These are phyloP conservation scores for Drosophila lacicola DNA, from an alignment of 2,888 invertebrate species.

Conservation along the genomic window DNA sequence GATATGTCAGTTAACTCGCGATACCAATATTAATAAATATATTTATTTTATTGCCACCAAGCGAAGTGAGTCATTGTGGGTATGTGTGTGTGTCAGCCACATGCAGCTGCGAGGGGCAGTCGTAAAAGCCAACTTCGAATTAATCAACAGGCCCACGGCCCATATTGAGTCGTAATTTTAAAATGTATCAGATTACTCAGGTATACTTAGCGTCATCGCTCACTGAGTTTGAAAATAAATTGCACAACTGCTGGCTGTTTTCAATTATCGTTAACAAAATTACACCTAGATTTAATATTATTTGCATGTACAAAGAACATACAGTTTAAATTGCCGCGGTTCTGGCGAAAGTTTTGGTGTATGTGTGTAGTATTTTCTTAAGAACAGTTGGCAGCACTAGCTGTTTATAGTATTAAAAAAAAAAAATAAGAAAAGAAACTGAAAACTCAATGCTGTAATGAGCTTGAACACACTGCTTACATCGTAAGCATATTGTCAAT, in stretches of 20 bases:
- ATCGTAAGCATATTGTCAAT: constrained; percentile 1
- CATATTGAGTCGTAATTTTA: background rate
- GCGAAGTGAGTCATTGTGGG: constrained; percentile 26
- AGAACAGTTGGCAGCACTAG: constrained; percentile 45
- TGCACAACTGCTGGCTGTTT: constrained; percentile 1
- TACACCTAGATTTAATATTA: background rate
- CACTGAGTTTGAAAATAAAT: background rate
- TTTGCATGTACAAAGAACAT: background rate
- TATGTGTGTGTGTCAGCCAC: background rate
- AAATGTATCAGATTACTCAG: constrained; percentile 1
- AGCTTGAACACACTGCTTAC: background rate
- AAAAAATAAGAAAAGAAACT: background rate
- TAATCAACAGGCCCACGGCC: constrained; percentile 3
- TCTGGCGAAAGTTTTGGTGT: background rate
- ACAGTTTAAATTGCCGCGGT: constrained; percentile 29
- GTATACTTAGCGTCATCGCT: constrained; percentile 4
- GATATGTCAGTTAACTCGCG: constrained; percentile 27
- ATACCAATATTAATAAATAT: constrained; percentile 42
- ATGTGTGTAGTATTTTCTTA: constrained; percentile 9
- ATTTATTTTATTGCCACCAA: constrained; percentile 33
- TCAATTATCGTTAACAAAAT: constrained; percentile 8
- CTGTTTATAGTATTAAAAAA: background rate
- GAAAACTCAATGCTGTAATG: background rate
- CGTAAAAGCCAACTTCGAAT: constrained; percentile 19
- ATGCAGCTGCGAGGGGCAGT: constrained; percentile 8